Conservation (phyloP, 2,888 invertebrate species). For the Steinernema carpocapsae region DNA sequence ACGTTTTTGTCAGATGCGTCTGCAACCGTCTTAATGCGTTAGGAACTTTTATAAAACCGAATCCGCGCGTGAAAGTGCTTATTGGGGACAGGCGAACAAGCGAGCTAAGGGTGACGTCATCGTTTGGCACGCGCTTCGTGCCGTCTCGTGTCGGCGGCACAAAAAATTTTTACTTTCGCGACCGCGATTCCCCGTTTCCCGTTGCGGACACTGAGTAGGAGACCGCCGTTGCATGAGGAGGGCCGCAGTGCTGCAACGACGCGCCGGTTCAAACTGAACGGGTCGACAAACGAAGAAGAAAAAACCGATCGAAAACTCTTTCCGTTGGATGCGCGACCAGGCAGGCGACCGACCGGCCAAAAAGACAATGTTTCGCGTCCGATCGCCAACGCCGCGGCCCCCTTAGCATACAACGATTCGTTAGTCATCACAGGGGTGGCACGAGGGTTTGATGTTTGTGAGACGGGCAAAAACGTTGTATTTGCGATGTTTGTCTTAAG, state of each 20-base stretch:
- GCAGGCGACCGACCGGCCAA: too few relatives aligned
- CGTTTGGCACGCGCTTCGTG: constrained; percentile 30
- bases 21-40: too few relatives aligned
- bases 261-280: not conserved
- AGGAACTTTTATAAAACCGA: not conserved
- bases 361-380: too few relatives aligned
- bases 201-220: not conserved
- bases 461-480: too few relatives aligned
- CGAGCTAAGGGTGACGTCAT: constrained; percentile 15
- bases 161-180: not conserved
- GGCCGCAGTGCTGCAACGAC: constrained; percentile 3
- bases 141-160: constrained; percentile 31
- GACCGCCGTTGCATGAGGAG: constrained; percentile 13
- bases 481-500: too few relatives aligned
- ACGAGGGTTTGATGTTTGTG: too few relatives aligned
- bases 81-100: not conserved
- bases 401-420: too few relatives aligned
- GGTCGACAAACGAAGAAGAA: not conserved
- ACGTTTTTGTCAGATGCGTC: too few relatives aligned
- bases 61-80: constrained; percentile 20
- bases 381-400: too few relatives aligned
- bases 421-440: too few relatives aligned
- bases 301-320: constrained; percentile 17
- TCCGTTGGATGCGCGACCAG: not conserved
- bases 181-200: not conserved